Evolutionary conservation across 2,888 invertebrate genomes (phyloP).

Genomic region (Yponomeuta sedellus): DNA sequence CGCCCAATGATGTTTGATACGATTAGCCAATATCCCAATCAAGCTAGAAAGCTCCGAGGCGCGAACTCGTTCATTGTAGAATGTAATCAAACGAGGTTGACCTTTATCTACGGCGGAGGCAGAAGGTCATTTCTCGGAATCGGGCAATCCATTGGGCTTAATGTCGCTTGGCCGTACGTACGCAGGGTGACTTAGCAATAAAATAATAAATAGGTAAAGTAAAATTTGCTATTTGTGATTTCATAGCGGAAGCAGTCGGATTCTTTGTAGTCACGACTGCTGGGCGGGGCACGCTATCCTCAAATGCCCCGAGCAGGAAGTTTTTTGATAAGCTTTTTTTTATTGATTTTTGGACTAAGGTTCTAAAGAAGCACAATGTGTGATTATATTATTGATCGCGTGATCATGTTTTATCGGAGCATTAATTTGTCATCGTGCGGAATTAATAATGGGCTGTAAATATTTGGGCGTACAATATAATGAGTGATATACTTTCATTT

Average conservation of each 20-base stretch:
- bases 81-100: slow-evolving; percentile 27
- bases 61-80: slow-evolving; percentile 57
- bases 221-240: slow-evolving; percentile 28
- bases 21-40: slow-evolving; percentile 48
- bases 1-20: slow-evolving; percentile 33
- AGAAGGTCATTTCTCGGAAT: slow-evolving; percentile 14
- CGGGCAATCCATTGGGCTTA: slow-evolving; percentile 15
- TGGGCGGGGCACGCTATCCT: slow-evolving; percentile 17
- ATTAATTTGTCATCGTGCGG: too few species aligned
- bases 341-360: too few species aligned
- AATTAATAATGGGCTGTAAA: too few species aligned
- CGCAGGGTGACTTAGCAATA: slow-evolving; percentile 19
- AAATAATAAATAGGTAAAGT: slow-evolving; percentile 13
- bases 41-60: slow-evolving; percentile 40
- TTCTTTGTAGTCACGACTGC: slow-evolving; percentile 34
- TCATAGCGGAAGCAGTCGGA: slow-evolving; percentile 37
- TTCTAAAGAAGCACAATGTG: too few species aligned
- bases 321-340: too few species aligned
- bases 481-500: too few species aligned
- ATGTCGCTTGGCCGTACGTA: neutral
- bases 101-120: slow-evolving; percentile 11
- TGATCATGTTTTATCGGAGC: too few species aligned
- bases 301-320: neutral
- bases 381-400: too few species aligned
- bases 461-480: too few species aligned